Base-by-base conservation (phyloP, 2,888 invertebrate genomes). In the Sesia apiformis region DNA sequence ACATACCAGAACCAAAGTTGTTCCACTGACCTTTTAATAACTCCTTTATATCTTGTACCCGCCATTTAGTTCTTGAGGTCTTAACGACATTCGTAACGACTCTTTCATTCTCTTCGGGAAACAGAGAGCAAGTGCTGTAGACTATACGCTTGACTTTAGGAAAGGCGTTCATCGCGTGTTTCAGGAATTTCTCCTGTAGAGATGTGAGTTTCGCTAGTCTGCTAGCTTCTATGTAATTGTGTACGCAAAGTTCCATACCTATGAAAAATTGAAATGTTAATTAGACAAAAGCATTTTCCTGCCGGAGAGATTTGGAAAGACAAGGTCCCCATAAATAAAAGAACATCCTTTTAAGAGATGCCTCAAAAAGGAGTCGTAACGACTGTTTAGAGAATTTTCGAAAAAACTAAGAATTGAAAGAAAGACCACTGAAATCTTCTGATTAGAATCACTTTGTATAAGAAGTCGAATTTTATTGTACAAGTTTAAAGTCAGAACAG, bases 71-170 rank as follows among this genome's bases (percentile, higher is more conserved):
- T 66, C 87, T 62, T 60, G 86, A 81, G 64, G 90, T 86, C 57
- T 90, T 86, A 5, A 94, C 84, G 4, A 94, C 93, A 70, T 94
- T 94, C 7, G 93, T 90, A 1, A 97, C 91, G 0, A 99, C 98
- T 64, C 93, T 90, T 81, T 99, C 99, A 75, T 99, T 99, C 87
- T 98, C 98, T 81, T 96, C 94, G 0, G 93, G 91, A 74, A 95
- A 92, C 5, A 97, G 70, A 0, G 99, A 99, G 73, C 99, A 99
- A 0, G 99, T 99, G 46, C 98, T 99, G 80, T 99, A 99, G 3
- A 98, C 95, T 8, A 99, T 93, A 55, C 94, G 90, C 72, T 96
- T 94, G 0, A 93, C 96, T 56, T 92, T 92, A 0, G 98, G 96
- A 78, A 98, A 98, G 0, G 91, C 85, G 7, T 91, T 92, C 76